A percentile compares a stretch with the other conserved stretches of the same genome.
phyloP scores from a whole-genome alignment of 2,113 vertebrate genomes.

The Grus americana region DNA sequence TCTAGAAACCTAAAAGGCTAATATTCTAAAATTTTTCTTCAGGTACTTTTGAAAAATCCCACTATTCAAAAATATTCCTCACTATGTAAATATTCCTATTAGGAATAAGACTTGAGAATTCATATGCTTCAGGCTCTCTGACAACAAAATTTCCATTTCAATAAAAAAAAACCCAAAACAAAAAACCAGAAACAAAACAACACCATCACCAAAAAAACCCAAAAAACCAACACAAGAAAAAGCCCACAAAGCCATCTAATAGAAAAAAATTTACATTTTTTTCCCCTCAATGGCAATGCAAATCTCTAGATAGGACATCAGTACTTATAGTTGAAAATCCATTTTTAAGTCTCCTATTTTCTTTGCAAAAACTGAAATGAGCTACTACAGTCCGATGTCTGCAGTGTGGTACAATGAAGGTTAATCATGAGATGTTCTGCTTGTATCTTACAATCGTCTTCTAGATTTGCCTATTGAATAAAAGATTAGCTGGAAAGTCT shows the following conservation, averaged over 20 bases:
- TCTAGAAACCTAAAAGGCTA: neutral
- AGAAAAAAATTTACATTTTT: neutral
- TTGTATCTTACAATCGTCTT: neutral
- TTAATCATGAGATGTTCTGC: neutral
- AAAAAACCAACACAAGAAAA: neutral
- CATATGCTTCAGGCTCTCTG: neutral
- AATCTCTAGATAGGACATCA: neutral
- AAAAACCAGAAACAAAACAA: neutral
- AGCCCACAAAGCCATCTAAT: neutral
- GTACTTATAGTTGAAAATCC: neutral
- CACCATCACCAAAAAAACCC: too few species aligned
- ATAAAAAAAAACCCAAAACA: neutral
- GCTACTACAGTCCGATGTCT: neutral
- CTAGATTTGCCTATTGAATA: neutral
- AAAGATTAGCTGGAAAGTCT: neutral
- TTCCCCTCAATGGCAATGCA: neutral
- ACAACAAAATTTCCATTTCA: conserved; percentile 39
- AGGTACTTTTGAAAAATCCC: neutral
- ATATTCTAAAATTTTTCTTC: neutral
- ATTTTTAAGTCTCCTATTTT: neutral
- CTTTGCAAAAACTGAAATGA: neutral
- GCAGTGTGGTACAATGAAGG: neutral
- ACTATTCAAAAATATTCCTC: neutral
- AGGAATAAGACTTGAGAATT: neutral
- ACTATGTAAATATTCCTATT: neutral